Conservation (phyloP, 2,888 invertebrate species). For the Bombylius discolor region DNA sequence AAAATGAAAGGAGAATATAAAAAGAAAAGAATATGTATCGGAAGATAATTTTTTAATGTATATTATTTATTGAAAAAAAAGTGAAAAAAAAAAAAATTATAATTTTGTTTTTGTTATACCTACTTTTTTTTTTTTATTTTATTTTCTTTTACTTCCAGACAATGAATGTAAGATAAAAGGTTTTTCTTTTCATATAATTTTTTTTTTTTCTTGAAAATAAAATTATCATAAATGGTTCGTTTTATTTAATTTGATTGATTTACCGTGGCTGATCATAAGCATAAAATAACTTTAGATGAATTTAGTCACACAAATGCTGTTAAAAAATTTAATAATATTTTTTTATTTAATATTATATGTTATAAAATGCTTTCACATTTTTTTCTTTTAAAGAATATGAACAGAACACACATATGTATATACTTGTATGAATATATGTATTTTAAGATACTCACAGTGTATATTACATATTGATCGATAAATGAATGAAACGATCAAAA, state of each 20-base stretch:
- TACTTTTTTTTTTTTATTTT: no score
- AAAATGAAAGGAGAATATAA: no score
- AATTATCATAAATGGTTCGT: constrained; percentile 14
- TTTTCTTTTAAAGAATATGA: background rate
- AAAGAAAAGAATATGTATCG: no score
- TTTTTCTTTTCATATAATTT: background rate
- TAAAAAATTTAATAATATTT: background rate
- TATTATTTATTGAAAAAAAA: no score
- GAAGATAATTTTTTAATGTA: no score
- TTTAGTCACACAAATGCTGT: no score
- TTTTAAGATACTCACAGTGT: background rate
- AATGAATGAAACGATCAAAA: constrained; percentile 5
- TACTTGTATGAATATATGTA: no score
- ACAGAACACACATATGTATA: background rate
- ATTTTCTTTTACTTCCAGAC: background rate
- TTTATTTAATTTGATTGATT: constrained; percentile 14
- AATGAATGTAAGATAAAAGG: background rate
- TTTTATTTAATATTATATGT: no score
- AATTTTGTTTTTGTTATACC: no score
- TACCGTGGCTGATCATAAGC: background rate
- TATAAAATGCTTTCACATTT: background rate
- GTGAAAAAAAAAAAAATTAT: no score
- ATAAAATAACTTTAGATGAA: background rate
- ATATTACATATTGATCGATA: constrained; percentile 1
- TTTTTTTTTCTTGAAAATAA: background rate